phyloP scores from a whole-genome alignment of 2,113 vertebrate genomes.

The Turnix velox region DNA sequence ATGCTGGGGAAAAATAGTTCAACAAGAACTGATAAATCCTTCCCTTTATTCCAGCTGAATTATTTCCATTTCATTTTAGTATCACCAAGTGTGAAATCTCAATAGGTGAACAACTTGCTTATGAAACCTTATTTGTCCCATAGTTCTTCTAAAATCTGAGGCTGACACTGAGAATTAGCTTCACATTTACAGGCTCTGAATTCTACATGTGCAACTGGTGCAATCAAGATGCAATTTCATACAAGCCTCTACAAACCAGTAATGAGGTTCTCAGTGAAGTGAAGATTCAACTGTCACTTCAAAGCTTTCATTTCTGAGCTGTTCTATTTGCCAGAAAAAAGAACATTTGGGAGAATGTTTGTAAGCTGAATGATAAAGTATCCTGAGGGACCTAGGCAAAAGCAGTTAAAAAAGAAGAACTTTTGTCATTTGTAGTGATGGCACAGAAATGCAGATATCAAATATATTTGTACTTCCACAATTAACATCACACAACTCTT shows the following conservation, averaged over 20 bases:
- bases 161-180: background rate
- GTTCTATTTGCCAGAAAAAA: background rate
- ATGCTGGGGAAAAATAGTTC: background rate
- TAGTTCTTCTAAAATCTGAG: background rate
- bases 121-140: background rate
- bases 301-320: background rate
- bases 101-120: background rate
- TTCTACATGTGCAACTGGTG: background rate
- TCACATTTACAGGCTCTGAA: background rate
- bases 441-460: background rate
- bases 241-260: background rate
- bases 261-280: constrained; percentile 5
- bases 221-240: background rate
- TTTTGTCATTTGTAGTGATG: background rate
- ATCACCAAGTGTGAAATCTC: background rate
- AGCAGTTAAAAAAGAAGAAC: background rate
- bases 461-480: background rate
- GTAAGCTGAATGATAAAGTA: background rate
- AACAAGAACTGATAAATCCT: background rate
- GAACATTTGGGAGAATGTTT: constrained; percentile 9
- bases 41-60: background rate
- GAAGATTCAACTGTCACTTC: constrained; percentile 2
- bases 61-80: constrained; percentile 4
- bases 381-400: background rate
- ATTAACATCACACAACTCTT: background rate